Percentiles rank a stretch among this genome's conserved stretches.
These are phyloP conservation scores for Anser brachyrhynchus DNA, from an alignment of 2,113 vertebrate species.

Conservation along the genomic window DNA sequence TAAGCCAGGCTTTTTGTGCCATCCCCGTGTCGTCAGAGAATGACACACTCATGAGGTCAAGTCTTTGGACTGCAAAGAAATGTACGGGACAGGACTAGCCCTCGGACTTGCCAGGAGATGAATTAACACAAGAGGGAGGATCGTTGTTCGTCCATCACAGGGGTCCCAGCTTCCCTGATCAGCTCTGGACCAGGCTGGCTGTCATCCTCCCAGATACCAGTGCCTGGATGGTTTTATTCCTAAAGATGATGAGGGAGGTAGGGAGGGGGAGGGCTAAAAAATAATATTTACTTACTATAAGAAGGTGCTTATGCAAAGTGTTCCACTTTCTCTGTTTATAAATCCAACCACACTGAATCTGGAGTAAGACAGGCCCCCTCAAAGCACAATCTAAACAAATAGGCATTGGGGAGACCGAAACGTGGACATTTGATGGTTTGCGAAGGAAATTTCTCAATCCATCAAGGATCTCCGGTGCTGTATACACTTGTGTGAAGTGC, in stretches of 20 bases:
- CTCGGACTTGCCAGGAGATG: background rate
- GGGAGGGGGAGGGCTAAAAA: background rate
- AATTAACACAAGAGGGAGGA: background rate
- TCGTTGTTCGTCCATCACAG: background rate
- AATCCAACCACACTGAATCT: slow-evolving; percentile 42
- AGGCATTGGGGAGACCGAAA: background rate
- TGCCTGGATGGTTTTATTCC: slow-evolving; percentile 35
- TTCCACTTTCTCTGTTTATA: slow-evolving; percentile 37
- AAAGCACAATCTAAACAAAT: slow-evolving; percentile 3
- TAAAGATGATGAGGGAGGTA: background rate
- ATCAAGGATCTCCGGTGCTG: background rate
- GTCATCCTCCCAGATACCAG: background rate
- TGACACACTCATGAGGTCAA: background rate
- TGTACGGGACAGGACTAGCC: background rate
- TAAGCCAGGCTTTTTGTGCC: background rate
- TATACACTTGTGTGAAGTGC: background rate
- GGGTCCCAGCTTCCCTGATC: background rate
- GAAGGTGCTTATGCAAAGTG: slow-evolving; percentile 64
- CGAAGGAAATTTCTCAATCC: slow-evolving; percentile 21
- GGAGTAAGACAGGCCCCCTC: background rate
- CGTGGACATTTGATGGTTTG: background rate
- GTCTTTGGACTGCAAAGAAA: background rate
- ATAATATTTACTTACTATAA: slow-evolving; percentile 51
- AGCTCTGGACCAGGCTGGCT: background rate
- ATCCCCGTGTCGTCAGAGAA: background rate